These are phyloP conservation scores for Lagopus leucura DNA, from an alignment of 2,113 vertebrate genomes.

Conservation along the genomic window DNA sequence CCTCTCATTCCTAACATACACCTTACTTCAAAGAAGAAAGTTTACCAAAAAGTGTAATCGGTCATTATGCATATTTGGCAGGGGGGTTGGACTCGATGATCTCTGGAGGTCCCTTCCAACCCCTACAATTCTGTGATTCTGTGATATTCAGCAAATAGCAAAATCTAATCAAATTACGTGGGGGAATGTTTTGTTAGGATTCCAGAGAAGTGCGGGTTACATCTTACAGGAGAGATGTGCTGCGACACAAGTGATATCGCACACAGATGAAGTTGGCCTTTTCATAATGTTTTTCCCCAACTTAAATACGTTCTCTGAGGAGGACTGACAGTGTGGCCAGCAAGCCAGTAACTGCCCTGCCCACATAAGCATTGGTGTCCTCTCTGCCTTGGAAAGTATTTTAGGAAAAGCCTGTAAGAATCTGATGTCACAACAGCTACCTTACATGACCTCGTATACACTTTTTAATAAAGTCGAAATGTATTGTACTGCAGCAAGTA, in stretches of 20 bases:
- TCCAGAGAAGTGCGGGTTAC: not conserved
- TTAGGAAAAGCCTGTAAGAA: not conserved
- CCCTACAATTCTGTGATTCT: too few relatives aligned
- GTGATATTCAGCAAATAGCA: not conserved
- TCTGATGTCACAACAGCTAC: not conserved
- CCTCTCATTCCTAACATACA: not conserved
- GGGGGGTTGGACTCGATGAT: too few relatives aligned
- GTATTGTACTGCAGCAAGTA: not conserved
- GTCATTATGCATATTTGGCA: not conserved
- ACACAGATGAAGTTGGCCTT: not conserved
- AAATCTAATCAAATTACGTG: not conserved
- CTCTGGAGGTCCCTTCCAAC: too few relatives aligned
- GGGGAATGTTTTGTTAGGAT: not conserved
- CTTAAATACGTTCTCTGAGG: not conserved
- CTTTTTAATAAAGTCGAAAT: conserved; percentile 18
- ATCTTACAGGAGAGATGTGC: not conserved
- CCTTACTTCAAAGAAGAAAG: not conserved
- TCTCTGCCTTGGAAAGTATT: not conserved
- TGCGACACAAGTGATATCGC: not conserved
- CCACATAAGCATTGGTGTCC: rapidly evolving
- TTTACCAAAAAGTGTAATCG: not conserved
- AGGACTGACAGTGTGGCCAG: not conserved
- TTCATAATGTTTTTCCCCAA: not conserved
- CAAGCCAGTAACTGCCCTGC: not conserved
- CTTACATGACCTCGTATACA: not conserved